phyloP scores from a whole-genome alignment of 2,113 vertebrate species.

The Muntiacus muntjak region DNA sequence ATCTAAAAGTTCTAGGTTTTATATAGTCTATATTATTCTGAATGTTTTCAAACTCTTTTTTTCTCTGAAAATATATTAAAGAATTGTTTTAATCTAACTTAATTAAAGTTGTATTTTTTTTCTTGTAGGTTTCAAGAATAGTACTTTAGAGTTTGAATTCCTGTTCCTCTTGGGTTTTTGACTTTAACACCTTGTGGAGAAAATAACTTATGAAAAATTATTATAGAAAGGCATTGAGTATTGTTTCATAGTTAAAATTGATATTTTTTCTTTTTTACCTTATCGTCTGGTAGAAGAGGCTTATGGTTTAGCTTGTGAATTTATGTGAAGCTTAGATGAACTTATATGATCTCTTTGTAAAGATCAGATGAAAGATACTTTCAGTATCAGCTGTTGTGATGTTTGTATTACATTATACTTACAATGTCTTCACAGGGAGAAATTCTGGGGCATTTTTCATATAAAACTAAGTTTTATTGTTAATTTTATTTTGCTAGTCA shows the following conservation, averaged over 20 bases:
- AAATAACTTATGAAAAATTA: neutral
- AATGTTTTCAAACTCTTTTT: neutral
- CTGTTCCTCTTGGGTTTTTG: neutral
- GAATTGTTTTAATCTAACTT: neutral
- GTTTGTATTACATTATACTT: neutral
- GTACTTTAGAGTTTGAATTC: neutral
- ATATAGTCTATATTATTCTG: neutral
- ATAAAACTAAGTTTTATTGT: neutral
- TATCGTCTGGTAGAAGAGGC: neutral
- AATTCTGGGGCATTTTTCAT: neutral
- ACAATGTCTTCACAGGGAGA: neutral
- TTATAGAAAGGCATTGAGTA: neutral
- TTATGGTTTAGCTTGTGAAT: neutral
- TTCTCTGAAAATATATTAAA: neutral
- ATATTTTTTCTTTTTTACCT: neutral
- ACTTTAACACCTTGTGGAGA: neutral
- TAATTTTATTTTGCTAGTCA: neutral
- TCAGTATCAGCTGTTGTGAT: neutral
- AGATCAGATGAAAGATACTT: neutral
- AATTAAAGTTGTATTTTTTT: conserved; percentile 17
- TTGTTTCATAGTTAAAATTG: conserved; percentile 7
- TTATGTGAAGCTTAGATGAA: neutral
- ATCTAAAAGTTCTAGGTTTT: neutral
- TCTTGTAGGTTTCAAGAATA: conserved; percentile 6
- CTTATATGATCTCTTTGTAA: neutral